Evolutionary conservation across 2,797 vertebrate species (phyloP).

Genomic region (Gallinago solitaria): DNA sequence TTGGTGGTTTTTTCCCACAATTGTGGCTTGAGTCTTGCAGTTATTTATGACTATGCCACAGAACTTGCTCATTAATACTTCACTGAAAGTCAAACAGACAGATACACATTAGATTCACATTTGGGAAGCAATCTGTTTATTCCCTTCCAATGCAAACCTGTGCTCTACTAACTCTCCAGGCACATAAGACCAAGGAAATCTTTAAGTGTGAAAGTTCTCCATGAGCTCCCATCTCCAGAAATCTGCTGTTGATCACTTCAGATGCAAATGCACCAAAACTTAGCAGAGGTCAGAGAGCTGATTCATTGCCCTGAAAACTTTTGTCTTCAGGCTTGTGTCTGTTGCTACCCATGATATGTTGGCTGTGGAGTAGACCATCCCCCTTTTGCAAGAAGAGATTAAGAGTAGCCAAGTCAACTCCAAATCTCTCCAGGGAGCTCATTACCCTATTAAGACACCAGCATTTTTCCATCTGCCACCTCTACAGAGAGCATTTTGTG

Average conservation of each 20-base stretch:
- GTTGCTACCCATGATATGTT: accelerated
- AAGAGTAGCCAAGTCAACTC: not conserved
- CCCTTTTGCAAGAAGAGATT: not conserved
- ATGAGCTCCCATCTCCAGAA: not conserved
- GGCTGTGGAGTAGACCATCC: not conserved
- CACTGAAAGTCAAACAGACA: not conserved
- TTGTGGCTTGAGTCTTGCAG: not conserved
- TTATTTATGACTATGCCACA: not conserved
- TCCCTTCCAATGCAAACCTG: not conserved
- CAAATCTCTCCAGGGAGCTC: not conserved
- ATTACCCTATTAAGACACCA: not conserved
- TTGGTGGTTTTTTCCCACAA: not conserved
- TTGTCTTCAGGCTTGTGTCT: not conserved
- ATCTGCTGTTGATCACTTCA: not conserved
- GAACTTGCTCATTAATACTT: not conserved
- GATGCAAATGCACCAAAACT: not conserved
- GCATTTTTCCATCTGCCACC: not conserved
- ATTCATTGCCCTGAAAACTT: not conserved
- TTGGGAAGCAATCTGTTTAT: not conserved
- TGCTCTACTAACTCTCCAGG: not conserved
- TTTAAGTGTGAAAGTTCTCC: not conserved
- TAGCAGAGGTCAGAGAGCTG: not conserved
- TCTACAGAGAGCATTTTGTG: not conserved
- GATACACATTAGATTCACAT: not conserved
- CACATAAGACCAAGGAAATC: not conserved